Evolutionary conservation across 2,797 vertebrate genomes (phyloP).

Genomic region (Spatula versicolor): DNA sequence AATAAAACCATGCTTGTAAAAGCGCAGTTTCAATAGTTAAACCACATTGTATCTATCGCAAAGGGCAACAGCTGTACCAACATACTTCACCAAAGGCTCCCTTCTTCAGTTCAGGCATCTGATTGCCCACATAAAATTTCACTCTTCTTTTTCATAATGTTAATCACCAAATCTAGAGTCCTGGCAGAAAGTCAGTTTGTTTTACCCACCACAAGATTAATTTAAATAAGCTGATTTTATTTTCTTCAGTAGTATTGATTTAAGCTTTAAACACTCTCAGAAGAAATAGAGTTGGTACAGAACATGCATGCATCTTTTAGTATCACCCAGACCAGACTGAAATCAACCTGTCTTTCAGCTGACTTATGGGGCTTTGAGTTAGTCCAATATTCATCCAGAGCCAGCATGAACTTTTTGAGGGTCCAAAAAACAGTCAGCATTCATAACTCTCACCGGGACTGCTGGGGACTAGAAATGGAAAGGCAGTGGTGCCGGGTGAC

Average conservation of each 20-base stretch:
- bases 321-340: not conserved
- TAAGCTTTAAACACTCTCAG: not conserved
- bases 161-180: not conserved
- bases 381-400: not conserved
- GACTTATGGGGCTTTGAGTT: not conserved
- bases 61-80: not conserved
- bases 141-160: not conserved
- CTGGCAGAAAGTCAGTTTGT: not conserved
- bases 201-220: not conserved
- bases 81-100: not conserved
- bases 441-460: accelerated
- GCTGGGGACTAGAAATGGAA: not conserved
- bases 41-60: not conserved
- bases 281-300: not conserved
- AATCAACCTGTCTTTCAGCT: not conserved
- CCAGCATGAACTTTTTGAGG: not conserved
- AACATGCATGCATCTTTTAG: not conserved
- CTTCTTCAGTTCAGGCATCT: not conserved
- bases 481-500: accelerated
- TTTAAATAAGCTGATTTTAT: not conserved
- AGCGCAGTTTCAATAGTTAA: not conserved
- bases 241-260: not conserved
- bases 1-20: not conserved
- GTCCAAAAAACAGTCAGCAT: accelerated
- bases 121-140: not conserved